Conservation (phyloP, 1,140 invertebrate species). For the Lineus longissimus region DNA sequence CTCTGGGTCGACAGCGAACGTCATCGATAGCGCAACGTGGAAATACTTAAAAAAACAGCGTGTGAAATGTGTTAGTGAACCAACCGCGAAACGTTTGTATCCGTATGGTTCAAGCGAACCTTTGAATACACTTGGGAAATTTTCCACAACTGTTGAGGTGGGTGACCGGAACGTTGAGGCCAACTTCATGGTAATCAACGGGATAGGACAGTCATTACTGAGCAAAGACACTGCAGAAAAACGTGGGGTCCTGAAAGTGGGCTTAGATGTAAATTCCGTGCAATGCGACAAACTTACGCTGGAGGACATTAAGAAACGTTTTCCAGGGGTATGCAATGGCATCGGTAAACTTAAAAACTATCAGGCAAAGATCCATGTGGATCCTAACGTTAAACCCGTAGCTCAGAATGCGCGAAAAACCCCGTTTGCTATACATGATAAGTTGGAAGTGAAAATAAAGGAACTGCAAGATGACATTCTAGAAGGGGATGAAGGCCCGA, state of each 20-base stretch:
- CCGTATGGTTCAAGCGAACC: conserved; percentile 1
- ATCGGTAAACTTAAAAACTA: conserved; percentile 24
- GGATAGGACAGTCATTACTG: conserved; percentile 4
- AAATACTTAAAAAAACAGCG: not conserved
- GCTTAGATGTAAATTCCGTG: not conserved
- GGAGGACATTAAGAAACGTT: conserved; percentile 8
- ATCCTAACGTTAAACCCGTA: conserved; percentile 16
- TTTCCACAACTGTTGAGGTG: conserved; percentile 2
- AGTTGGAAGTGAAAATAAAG: conserved; percentile 23
- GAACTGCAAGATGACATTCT: conserved; percentile 31
- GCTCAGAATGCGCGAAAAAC: conserved; percentile 15
- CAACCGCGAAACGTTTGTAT: not conserved
- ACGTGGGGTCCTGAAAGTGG: conserved; percentile 10
- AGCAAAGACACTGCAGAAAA: conserved; percentile 7
- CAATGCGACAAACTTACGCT: not conserved
- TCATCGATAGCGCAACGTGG: not conserved
- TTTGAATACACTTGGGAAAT: conserved; percentile 15
- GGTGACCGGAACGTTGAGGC: not conserved
- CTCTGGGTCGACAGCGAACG: not conserved
- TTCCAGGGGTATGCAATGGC: conserved; percentile 16
- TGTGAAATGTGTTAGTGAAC: not conserved
- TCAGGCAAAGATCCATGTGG: conserved; percentile 22
- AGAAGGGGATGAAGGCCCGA: conserved; percentile 25
- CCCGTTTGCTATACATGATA: conserved; percentile 21
- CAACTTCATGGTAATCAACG: conserved; percentile 12